Evolutionary conservation across 2,113 vertebrate genomes (phyloP).

Genomic region (Puffinus mauretanicus): DNA sequence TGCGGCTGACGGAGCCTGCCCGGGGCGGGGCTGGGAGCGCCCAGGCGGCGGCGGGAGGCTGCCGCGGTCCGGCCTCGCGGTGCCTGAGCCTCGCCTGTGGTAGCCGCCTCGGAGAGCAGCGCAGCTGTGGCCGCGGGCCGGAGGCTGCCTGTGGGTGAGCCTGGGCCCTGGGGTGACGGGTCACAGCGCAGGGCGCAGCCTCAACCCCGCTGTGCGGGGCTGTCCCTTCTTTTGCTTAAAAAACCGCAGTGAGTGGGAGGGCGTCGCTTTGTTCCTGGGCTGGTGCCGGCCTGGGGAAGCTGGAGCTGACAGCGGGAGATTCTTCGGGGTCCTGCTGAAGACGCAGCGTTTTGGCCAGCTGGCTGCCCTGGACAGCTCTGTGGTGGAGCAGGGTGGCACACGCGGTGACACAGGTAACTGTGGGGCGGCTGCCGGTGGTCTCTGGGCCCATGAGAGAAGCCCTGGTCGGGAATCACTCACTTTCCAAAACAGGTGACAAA

Average conservation of each 20-base stretch:
- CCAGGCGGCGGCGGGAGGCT: background rate
- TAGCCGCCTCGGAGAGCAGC: no score
- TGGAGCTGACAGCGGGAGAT: background rate
- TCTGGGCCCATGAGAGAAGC: background rate
- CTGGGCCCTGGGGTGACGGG: background rate
- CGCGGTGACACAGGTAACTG: background rate
- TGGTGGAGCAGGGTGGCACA: no score
- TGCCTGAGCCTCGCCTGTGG: background rate
- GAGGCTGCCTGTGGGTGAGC: background rate
- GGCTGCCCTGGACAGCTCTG: background rate
- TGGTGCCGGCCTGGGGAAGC: background rate
- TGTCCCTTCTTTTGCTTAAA: background rate
- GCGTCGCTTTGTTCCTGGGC: no score
- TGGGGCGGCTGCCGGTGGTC: no score
- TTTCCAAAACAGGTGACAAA: background rate
- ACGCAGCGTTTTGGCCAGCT: accelerated
- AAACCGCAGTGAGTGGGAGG: background rate
- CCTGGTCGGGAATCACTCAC: no score
- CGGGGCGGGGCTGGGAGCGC: no score
- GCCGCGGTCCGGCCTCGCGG: background rate
- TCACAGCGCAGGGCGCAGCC: no score
- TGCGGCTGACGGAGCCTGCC: background rate
- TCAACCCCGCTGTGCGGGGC: background rate
- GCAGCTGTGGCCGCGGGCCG: no score
- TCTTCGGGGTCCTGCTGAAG: background rate